phyloP scores from a whole-genome alignment of 2,888 invertebrate genomes.

The Tenthredo amoena region DNA sequence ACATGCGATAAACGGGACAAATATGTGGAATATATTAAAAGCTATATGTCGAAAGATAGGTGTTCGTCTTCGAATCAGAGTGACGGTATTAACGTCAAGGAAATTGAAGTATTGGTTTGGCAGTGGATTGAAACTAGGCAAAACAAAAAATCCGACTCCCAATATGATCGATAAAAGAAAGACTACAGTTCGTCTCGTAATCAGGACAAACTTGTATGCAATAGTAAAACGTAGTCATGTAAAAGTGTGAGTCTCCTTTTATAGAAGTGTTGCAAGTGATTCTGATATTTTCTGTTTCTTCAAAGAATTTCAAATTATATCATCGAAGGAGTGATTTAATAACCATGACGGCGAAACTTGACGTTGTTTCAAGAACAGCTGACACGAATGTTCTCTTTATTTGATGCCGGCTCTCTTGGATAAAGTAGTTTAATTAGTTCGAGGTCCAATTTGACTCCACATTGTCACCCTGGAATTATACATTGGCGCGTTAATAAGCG shows the following conservation, averaged over 20 bases:
- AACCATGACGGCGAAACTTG: not conserved
- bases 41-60: not conserved
- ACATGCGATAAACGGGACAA: not conserved
- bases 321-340: constrained; percentile 39
- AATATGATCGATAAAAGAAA: not conserved
- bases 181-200: not conserved
- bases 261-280: constrained; percentile 10
- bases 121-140: not conserved
- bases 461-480: constrained; percentile 37
- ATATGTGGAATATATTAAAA: not conserved
- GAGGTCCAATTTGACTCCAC: not conserved
- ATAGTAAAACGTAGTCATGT: not conserved
- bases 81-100: not conserved
- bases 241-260: constrained; percentile 18
- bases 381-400: constrained; percentile 30
- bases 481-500: constrained; percentile 28
- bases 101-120: not conserved
- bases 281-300: constrained; percentile 24
- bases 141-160: not conserved
- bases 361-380: constrained; percentile 37
- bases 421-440: constrained; percentile 35
- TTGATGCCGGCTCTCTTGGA: not conserved
- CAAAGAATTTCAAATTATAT: constrained; percentile 20
- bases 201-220: not conserved
- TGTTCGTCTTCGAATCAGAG: not conserved